Conservation (phyloP, 2,113 vertebrate genomes). For the Macroglossus sobrinus region DNA sequence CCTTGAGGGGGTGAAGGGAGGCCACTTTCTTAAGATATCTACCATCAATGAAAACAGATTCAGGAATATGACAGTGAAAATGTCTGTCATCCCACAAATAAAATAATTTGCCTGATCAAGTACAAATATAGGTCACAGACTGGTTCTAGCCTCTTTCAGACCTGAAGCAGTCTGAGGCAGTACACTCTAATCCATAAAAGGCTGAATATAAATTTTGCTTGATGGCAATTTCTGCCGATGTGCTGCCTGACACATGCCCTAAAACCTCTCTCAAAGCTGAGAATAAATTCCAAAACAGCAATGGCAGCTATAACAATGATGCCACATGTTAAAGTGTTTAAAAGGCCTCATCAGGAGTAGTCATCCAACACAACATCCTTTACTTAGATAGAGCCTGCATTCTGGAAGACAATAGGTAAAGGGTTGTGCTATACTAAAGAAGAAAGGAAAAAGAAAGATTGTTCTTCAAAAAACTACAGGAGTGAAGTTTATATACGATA, state of each 20-base stretch:
- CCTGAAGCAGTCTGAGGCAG: slow-evolving; percentile 67
- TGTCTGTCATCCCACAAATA: slow-evolving; percentile 14
- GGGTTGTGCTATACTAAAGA: neutral
- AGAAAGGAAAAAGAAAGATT: slow-evolving; percentile 37
- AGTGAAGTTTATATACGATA: neutral
- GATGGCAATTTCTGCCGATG: slow-evolving; percentile 81
- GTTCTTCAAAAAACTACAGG: neutral
- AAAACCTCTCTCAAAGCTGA: slow-evolving; percentile 82
- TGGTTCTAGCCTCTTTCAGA: slow-evolving; percentile 35
- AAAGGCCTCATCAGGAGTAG: slow-evolving; percentile 76
- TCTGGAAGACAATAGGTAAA: slow-evolving; percentile 38
- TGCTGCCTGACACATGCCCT: slow-evolving; percentile 83
- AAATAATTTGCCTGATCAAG: slow-evolving; percentile 34
- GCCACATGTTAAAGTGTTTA: slow-evolving; percentile 80
- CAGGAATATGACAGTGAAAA: neutral
- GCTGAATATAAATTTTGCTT: slow-evolving; percentile 77
- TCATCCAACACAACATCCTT: slow-evolving; percentile 75
- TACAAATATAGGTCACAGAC: slow-evolving; percentile 37
- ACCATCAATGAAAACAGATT: neutral
- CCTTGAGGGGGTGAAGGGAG: neutral
- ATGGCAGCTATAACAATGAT: slow-evolving; percentile 85
- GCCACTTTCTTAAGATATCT: neutral
- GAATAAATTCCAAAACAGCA: slow-evolving; percentile 85
- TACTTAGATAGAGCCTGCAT: slow-evolving; percentile 69
- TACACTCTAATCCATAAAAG: slow-evolving; percentile 62